A percentile compares a stretch with the other conserved stretches of the same genome.
Evolutionary conservation across 2,797 vertebrate genomes (phyloP).

Genomic region (Syngnathus acus): DNA sequence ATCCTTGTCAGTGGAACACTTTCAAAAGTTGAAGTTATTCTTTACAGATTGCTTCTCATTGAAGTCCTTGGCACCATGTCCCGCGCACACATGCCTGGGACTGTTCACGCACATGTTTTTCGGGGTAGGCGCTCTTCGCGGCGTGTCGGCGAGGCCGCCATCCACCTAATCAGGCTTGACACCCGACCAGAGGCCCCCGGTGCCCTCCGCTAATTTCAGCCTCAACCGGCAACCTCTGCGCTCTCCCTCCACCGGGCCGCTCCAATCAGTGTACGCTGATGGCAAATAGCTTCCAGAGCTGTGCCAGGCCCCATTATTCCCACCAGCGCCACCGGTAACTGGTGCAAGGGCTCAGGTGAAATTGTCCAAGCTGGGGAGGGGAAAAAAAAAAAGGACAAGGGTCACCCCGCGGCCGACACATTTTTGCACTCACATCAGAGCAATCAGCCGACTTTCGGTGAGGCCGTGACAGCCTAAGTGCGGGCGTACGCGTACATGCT

Average conservation of each 20-base stretch:
- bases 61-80: constrained; percentile 35
- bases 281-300: constrained; percentile 78
- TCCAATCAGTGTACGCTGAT: constrained; percentile 61
- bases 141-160: constrained; percentile 38
- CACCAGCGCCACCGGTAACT: constrained; percentile 59
- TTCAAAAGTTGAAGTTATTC: constrained; percentile 30
- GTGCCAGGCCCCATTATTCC: constrained; percentile 56
- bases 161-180: constrained; percentile 70
- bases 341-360: constrained; percentile 57
- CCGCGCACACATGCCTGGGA: constrained; percentile 16
- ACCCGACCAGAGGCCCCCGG: constrained; percentile 56
- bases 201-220: constrained; percentile 51
- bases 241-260: constrained; percentile 37
- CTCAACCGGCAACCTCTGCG: constrained; percentile 37
- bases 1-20: constrained; percentile 11
- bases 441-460: constrained; percentile 24
- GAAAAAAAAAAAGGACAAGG: constrained; percentile 21
- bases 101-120: constrained; percentile 10
- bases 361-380: constrained; percentile 44
- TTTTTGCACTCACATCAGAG: constrained; percentile 26
- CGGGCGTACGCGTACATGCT: constrained; percentile 26
- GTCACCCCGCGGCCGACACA: constrained; percentile 37
- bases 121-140: constrained; percentile 24
- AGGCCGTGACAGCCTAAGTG: constrained; percentile 40
- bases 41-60: constrained; percentile 41